Base-by-base conservation (phyloP, 2,797 vertebrate genomes). In the Sebastes hopkinsi region DNA sequence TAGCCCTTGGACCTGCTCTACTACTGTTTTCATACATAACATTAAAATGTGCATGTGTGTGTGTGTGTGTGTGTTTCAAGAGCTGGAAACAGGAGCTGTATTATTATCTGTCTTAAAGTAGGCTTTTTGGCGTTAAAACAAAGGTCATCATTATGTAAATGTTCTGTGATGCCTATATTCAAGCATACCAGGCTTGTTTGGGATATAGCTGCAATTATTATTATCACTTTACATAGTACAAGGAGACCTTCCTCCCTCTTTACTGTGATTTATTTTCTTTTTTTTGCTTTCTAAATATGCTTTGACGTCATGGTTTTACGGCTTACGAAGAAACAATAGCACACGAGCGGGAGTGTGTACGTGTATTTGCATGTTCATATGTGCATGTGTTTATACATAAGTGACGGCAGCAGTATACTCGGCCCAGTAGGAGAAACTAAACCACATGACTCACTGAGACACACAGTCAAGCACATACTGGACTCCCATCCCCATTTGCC, bases 401-500 rank as follows among this genome's bases (percentile, higher is more conserved):
- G 69, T 67, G 69, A 77, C 77, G 83, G 68, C 36, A 64, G 61
- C 79, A 83, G 76, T 62, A 38, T 58, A 80, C 56, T 67, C 30
- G 76, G 75, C 79, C 79, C 69, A 83, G 79, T 80, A 66, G 74
- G 82, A 83, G 75, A 81, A 88, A 83, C 55, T 67, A 70, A 77
- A 86, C 42, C 84, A 79, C 67, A 82, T 83, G 77, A 89, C 71
- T 85, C 83, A 86, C 76, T 74, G 66, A 82, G 67, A 62, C 70
- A 83, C 59, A 74, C 29, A 42, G 60, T 22, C 42, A 50, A 23
- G 74, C 58, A 60, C 75, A 81, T 62, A 66, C 62, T 59, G 72
- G 75, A 50, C 81, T 79, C 70, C 67, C 61, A 71, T 83, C 67
- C 55, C 74, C 34, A 62, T 71, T 83, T 23, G 23, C 38, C 42